These are phyloP conservation scores for Euzetes globulus DNA, from an alignment of 2,888 invertebrate species.

Conservation along the genomic window DNA sequence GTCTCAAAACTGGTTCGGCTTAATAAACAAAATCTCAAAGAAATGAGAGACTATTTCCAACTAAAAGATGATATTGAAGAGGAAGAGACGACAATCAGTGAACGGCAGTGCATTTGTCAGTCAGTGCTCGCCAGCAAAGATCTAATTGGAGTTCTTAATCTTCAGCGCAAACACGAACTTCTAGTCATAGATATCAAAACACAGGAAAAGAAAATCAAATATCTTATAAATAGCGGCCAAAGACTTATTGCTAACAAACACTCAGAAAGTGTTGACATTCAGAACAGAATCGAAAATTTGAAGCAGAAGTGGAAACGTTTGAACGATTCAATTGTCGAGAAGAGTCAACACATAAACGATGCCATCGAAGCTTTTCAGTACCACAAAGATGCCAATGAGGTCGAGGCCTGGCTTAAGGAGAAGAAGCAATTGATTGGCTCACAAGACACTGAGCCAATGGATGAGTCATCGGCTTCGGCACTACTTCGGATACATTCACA, in stretches of 20 bases:
- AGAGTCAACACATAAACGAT: conserved; percentile 70
- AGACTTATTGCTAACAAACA: conserved; percentile 58
- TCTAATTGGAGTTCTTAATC: conserved; percentile 73
- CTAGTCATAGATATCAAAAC: conserved; percentile 75
- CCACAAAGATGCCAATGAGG: conserved; percentile 94
- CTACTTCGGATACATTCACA: conserved; percentile 76
- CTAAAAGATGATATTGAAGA: conserved; percentile 95
- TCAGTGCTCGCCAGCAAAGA: conserved; percentile 91
- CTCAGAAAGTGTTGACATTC: conserved; percentile 71
- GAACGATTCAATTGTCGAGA: conserved; percentile 66
- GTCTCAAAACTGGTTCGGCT: conserved; percentile 63
- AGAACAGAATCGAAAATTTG: conserved; percentile 67
- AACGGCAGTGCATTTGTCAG: conserved; percentile 85
- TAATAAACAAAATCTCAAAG: conserved; percentile 75
- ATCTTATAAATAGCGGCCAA: neutral
- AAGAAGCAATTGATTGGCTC: conserved; percentile 83
- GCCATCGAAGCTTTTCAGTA: conserved; percentile 81
- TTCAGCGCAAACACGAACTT: conserved; percentile 87
- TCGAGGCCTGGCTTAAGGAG: conserved; percentile 94
- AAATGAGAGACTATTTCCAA: conserved; percentile 86
- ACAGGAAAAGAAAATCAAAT: conserved; percentile 60
- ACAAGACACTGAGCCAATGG: conserved; percentile 73
- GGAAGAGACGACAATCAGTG: conserved; percentile 92
- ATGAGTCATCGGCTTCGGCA: conserved; percentile 80
- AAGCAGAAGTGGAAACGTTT: conserved; percentile 78